These are phyloP conservation scores for Seira ritae DNA, from an alignment of 2,888 invertebrate genomes.

Conservation along the genomic window DNA sequence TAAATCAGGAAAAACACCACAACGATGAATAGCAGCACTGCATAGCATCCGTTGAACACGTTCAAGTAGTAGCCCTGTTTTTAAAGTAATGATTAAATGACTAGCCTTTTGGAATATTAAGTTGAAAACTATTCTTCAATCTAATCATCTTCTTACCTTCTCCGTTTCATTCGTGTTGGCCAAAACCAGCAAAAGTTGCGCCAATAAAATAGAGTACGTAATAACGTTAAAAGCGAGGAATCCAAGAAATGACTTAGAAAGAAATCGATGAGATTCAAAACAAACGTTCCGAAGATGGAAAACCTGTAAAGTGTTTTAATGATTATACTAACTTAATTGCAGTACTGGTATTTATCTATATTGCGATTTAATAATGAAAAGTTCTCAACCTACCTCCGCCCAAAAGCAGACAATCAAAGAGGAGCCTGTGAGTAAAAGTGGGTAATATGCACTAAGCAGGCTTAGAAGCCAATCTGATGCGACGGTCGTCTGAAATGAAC, in stretches of 20 bases:
- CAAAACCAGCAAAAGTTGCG: constrained; percentile 81
- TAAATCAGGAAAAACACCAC: constrained; percentile 95
- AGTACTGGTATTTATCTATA: too few species aligned
- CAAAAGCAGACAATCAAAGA: constrained; percentile 95
- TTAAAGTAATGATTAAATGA: constrained; percentile 41
- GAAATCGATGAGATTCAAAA: constrained; percentile 92
- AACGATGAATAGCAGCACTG: constrained; percentile 91
- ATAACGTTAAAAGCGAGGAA: constrained; percentile 93
- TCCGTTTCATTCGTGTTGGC: constrained; percentile 79
- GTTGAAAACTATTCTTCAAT: not conserved
- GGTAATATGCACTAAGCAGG: constrained; percentile 92
- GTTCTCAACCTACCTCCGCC: constrained; percentile 86
- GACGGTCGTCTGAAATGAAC: constrained; percentile 82
- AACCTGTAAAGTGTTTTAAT: constrained; percentile 80
- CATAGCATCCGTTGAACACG: constrained; percentile 94
- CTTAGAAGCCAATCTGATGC: constrained; percentile 91
- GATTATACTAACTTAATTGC: too few species aligned
- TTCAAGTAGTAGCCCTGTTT: constrained; percentile 84
- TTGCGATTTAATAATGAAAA: not conserved
- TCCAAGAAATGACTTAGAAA: constrained; percentile 93
- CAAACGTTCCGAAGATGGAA: constrained; percentile 92
- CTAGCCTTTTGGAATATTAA: not conserved
- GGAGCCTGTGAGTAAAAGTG: constrained; percentile 90
- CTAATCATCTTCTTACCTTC: constrained; percentile 76
- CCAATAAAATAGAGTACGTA: constrained; percentile 88